Evolutionary conservation across 1,140 invertebrate species (phyloP), one percentile per base, ranked within the genome.

Genomic region (Acromyrmex heyeri): DNA sequence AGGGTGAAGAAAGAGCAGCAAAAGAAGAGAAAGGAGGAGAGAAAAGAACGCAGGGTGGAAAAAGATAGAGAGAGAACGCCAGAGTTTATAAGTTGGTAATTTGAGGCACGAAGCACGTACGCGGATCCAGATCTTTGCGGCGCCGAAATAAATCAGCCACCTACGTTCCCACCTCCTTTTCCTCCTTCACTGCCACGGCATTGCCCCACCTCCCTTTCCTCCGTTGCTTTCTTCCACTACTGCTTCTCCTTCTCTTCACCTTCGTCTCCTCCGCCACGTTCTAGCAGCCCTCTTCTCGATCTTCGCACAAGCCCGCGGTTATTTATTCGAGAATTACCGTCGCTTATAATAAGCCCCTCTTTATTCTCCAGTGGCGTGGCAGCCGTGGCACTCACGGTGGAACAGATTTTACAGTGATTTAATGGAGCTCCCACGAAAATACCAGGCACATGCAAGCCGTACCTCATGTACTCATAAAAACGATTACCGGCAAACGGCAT

Each of bases 51-150:
- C 61, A 85, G 90, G 88, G 34, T 65, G 44, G 48, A 75, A 64
- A 48, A 64, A 38, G 38, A 90, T 50, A 53, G 67, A 76, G 48
- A 61, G 79, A 78, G 64, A 78, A 44, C 44, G 59, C 38, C 82
- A 88, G 93, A 95, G 94, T 95, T 95, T 95, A 95, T 95, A 95
- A 95, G 94, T 95, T 93, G 93, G 95, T 95, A 95, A 95, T 95
- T 95, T 95, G 94, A 95, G 92, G 94, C 91, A 90, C 94, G 92
- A 90, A 92, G 94, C 94, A 95, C 95, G 94, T 95, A 95, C 94
- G 93, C 91, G 90, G 90, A 93, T 92, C 92, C 92, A 94, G 94
- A 95, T 95, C 95, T 95, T 94, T 94, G 93, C 91, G 93, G 93
- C 93, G 91, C 93, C 90, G 93, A 95, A 95, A 95, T 95, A 95